Evolutionary conservation across 2,888 invertebrate genomes (phyloP), one percentile per base, ranked within the genome.

Genomic region (Thecocarcelia acutangulata): DNA sequence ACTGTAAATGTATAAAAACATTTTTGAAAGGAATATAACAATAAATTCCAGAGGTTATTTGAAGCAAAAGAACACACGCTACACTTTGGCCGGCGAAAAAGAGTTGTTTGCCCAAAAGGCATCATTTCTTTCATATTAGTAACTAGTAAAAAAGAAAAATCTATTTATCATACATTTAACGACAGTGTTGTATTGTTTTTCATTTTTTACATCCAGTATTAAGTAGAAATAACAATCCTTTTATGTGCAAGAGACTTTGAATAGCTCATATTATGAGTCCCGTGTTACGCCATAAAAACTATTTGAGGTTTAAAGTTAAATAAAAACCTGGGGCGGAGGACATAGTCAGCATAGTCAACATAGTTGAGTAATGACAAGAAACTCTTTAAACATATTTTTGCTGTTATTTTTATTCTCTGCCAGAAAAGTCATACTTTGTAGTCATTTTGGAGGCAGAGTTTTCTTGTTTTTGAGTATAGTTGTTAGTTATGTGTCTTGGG

Each of bases 231-330:
- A 68, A 61, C 42, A 78, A 44, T 56, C 46, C 40, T 77, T 82
- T 78, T 82, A 61, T 63, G 68, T 42, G 54, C 46, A 50, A 61
- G 70, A 40, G 13, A 42, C 17, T 54, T 56, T 52, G 50, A 59
- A 80, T 80, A 58, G 48, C 68, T 69, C 9, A 66, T 19, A 66
- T 78, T 82, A 78, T 66, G 70, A 66, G 70, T 79, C 74, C 82
- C 82, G 58, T 61, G 79, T 79, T 70, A 74, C 17, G 64, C 52
- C 59, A 72, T 78, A 78, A 79, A 44, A 64, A 63, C 40, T 46
- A 11, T 78, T 78, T 79, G 59, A 42, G 74, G 74, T 37, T 70
- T 56, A n/a, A 59, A 54, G 33, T 13, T 68, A 58, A 78, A 42
- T 19, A 59, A 6, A 28, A 50, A 19, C 37, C 37, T 3, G n/a